These are phyloP conservation scores for Protaetia brevitarsis DNA, from an alignment of 1,140 invertebrate genomes.

Conservation along the genomic window DNA sequence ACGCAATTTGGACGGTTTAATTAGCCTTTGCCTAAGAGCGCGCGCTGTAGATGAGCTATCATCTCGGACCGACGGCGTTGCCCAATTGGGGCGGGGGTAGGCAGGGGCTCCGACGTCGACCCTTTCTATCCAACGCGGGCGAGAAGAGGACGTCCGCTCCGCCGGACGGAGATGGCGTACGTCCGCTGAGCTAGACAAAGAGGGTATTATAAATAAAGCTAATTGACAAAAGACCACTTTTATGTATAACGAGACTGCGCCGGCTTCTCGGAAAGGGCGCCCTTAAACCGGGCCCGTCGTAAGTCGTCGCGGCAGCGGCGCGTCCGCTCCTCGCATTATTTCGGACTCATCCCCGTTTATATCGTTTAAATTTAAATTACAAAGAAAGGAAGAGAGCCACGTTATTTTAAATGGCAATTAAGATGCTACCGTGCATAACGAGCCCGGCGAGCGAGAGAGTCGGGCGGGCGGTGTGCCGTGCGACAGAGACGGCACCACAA, in stretches of 20 bases:
- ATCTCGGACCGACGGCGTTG: not conserved
- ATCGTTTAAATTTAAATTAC: conserved; percentile 31
- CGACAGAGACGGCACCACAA: not conserved
- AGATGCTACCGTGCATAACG: conserved; percentile 31
- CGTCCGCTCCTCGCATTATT: not conserved
- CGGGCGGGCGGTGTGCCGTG: not conserved
- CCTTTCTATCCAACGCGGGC: not conserved
- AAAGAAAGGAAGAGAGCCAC: conserved; percentile 27
- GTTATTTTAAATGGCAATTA: conserved; percentile 35
- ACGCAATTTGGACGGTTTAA: conserved; percentile 32
- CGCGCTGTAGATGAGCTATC: conserved; percentile 19
- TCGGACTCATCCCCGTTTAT: conserved; percentile 20
- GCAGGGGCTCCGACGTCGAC: not conserved
- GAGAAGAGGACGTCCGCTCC: not conserved
- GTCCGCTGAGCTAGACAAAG: conserved; percentile 20
- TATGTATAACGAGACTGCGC: conserved; percentile 13
- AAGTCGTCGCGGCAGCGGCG: not conserved
- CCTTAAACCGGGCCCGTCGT: not conserved
- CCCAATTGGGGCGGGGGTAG: not conserved
- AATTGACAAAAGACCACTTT: conserved; percentile 29
- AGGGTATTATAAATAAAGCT: conserved; percentile 27
- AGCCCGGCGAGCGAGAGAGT: conserved; percentile 3
- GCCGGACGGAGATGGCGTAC: conserved; percentile 13
- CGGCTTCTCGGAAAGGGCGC: not conserved
- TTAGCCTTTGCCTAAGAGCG: conserved; percentile 19